These are phyloP conservation scores for Ectemnius cavifrons DNA, from an alignment of 2,888 invertebrate genomes.

Conservation along the genomic window DNA sequence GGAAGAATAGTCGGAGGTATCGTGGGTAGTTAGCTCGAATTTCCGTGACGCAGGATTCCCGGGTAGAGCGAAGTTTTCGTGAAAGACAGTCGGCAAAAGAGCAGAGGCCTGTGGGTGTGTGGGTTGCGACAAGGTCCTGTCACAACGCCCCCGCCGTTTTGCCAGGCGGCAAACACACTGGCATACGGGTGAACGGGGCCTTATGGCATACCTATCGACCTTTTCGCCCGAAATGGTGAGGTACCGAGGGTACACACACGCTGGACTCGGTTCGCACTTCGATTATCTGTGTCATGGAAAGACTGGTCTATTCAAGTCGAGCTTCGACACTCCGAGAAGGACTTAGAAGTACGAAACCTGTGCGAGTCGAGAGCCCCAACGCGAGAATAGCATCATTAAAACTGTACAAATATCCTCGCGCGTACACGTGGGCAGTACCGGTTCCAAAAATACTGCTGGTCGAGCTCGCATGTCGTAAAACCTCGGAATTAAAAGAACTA, in stretches of 20 bases:
- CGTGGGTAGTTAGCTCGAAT: too few relatives aligned
- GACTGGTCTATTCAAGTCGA: slow-evolving; percentile 10
- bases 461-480: too few relatives aligned
- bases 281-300: slow-evolving; percentile 53
- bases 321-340: too few relatives aligned
- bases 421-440: too few relatives aligned
- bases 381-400: too few relatives aligned
- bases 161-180: slow-evolving; percentile 34
- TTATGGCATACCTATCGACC: slow-evolving; percentile 64
- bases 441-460: too few relatives aligned
- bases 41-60: not conserved
- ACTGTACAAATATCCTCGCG: too few relatives aligned
- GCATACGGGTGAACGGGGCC: slow-evolving; percentile 62
- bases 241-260: slow-evolving; percentile 54
- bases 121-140: slow-evolving; percentile 73
- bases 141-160: slow-evolving; percentile 70
- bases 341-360: too few relatives aligned
- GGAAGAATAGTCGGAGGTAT: too few relatives aligned
- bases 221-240: slow-evolving; percentile 71
- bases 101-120: slow-evolving; percentile 69
- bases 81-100: slow-evolving; percentile 24
- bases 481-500: too few relatives aligned
- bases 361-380: too few relatives aligned
- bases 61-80: slow-evolving; percentile 35
- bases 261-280: slow-evolving; percentile 47